A percentile compares a stretch with the other conserved stretches of the same genome.
Conservation (phyloP, 1,140 invertebrate species). For the Pollicipes pollicipes region DNA sequence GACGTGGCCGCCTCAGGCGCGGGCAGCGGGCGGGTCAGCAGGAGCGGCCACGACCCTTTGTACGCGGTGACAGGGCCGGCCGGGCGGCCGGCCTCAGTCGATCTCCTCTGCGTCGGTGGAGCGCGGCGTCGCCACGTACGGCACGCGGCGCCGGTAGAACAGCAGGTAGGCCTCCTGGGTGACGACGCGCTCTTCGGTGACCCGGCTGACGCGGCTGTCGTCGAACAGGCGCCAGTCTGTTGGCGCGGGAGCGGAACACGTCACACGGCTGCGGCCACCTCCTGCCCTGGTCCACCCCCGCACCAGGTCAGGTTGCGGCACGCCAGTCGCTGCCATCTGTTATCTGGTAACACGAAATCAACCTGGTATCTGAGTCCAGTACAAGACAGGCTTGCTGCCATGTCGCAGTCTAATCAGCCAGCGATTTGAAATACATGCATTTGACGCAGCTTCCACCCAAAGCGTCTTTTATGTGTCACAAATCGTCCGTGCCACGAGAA, state of each 20-base stretch:
- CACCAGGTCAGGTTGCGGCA: not conserved
- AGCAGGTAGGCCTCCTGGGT: constrained; percentile 30
- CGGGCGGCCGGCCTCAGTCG: too few relatives aligned
- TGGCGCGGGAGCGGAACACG: constrained; percentile 11
- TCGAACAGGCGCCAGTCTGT: constrained; percentile 33
- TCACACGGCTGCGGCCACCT: not conserved
- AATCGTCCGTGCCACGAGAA: too few relatives aligned
- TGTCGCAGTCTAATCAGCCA: not conserved
- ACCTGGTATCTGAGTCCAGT: not conserved
- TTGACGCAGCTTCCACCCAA: too few relatives aligned
- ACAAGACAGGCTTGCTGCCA: not conserved
- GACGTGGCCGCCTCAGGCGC: too few relatives aligned
- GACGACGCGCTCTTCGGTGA: constrained; percentile 27
- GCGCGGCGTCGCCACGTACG: not conserved
- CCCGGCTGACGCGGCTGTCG: constrained; percentile 27
- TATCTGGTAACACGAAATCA: too few relatives aligned
- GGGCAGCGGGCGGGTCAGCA: too few relatives aligned
- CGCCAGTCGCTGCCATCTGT: too few relatives aligned
- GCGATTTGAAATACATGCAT: not conserved
- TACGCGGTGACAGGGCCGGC: too few relatives aligned
- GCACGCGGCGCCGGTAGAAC: constrained; percentile 27
- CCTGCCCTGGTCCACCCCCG: not conserved
- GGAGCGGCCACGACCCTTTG: too few relatives aligned
- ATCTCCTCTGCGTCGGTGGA: not conserved
- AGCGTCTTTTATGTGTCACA: too few relatives aligned